Evolutionary conservation across 2,888 invertebrate species (phyloP).

Genomic region (Pyrrhia umbra): DNA sequence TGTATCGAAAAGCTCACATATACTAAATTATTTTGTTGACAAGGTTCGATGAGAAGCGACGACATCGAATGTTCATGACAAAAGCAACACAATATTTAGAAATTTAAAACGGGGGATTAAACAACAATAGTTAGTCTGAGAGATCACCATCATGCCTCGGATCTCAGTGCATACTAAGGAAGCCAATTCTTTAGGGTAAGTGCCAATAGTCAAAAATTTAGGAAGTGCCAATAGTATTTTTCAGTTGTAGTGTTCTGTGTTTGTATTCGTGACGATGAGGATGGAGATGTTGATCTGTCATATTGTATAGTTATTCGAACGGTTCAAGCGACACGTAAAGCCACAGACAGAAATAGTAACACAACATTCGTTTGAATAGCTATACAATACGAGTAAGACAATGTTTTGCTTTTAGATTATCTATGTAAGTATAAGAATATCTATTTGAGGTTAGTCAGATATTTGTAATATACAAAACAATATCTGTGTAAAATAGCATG

Average conservation of each 20-base stretch:
- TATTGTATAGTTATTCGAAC: constrained; percentile 60
- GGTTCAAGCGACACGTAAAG: constrained; percentile 60
- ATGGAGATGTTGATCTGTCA: constrained; percentile 59
- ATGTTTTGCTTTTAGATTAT: constrained; percentile 42
- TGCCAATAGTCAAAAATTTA: constrained; percentile 72
- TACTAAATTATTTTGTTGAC: constrained; percentile 48
- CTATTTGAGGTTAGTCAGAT: background rate
- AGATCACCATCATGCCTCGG: constrained; percentile 76
- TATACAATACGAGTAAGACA: constrained; percentile 52
- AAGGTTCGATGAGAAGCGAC: constrained; percentile 74
- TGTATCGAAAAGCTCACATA: constrained; percentile 76
- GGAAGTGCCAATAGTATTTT: constrained; percentile 70
- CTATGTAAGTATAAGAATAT: background rate
- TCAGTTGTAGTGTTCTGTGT: constrained; percentile 53
- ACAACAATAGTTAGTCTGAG: constrained; percentile 64
- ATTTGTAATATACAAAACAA: constrained; percentile 70
- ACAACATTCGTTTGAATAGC: constrained; percentile 52
- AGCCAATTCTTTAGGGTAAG: constrained; percentile 83
- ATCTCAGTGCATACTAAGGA: constrained; percentile 82
- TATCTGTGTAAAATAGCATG: constrained; percentile 77
- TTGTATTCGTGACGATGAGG: constrained; percentile 40
- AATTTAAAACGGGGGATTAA: constrained; percentile 61
- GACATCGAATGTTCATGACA: constrained; percentile 78
- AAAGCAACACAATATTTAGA: constrained; percentile 75
- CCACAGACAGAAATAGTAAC: constrained; percentile 35